Evolutionary conservation across 2,113 vertebrate species (phyloP), one percentile per base, ranked within the genome.

Genomic region (Burhinus bistriatus): DNA sequence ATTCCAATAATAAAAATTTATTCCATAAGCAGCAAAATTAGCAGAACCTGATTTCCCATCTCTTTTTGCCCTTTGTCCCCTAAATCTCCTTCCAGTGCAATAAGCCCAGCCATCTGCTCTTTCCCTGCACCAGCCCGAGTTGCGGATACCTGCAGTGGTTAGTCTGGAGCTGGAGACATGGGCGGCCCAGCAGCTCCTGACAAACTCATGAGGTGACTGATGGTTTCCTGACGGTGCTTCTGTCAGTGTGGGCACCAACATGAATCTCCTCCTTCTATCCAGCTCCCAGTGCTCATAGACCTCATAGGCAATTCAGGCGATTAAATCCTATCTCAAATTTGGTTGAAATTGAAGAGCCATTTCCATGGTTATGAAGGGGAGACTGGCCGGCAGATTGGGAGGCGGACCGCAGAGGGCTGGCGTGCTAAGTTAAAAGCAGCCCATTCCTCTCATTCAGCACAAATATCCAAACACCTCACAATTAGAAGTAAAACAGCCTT

Each of bases 301-400:
- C 59, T 64, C 29, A 29, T 0, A 79, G 29, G 34, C 69, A 40
- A 93, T 62, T 40, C 29, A 34, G 51, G 38, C 38, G 54, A 94
- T 86, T 72, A 89, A 83, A 57, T 32, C 76, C 36, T 13, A 61
- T 20, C 30, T n/a, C 72, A 54, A 52, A 69, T 64, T 36, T 15
- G 9, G 11, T 2, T 66, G 51, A 51, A 95, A 78, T 2, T 64
- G 22, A 52, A 69, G 36, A 69, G 57, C 22, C 34, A 20, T 68
- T 91, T 47, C 52, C 84, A 94, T 69, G 61, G 69, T 70, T 76
- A 34, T 29, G 54, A 79, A 68, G 42, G 42, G 42, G 38, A 85
- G 34, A 25, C 5, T 30, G 18, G 69, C 22, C 0, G 0, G 65
- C 65, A 93, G 49, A 38, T 0, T 8, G 34, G 62, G 77, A 86